These are phyloP conservation scores for Aleiodes sp. DNA, from an alignment of 1,140 invertebrate genomes.

Conservation along the genomic window DNA sequence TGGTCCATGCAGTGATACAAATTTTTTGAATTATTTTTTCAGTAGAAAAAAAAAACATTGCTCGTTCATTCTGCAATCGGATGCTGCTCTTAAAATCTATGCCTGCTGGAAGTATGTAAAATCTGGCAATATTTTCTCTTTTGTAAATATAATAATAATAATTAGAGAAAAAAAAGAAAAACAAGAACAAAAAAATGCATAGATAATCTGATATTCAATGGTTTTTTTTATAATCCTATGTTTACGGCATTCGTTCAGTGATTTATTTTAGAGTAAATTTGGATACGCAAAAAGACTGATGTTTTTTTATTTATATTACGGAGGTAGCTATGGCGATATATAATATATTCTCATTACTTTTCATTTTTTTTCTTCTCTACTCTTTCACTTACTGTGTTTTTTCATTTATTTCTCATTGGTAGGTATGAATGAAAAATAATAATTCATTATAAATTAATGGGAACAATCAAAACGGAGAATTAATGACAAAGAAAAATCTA, in stretches of 20 bases:
- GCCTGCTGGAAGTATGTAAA: conserved; percentile 32
- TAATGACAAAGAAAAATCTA: conserved; percentile 55
- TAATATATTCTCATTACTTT: conserved; percentile 46
- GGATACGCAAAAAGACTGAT: conserved; percentile 51
- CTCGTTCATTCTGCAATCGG: conserved; percentile 19
- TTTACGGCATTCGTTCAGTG: conserved; percentile 29
- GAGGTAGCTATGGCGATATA: conserved; percentile 62
- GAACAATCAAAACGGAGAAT: conserved; percentile 52
- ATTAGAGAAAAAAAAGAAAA: conserved; percentile 11
- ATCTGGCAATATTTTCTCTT: conserved; percentile 24
- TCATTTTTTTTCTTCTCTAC: conserved; percentile 10
- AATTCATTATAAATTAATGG: conserved; percentile 21
- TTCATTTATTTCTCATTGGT: conserved; percentile 13
- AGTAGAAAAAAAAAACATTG: not conserved
- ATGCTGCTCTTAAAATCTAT: conserved; percentile 29
- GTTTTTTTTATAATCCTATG: conserved; percentile 24
- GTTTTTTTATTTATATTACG: conserved; percentile 47
- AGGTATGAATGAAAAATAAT: conserved; percentile 15
- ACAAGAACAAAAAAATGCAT: conserved; percentile 34
- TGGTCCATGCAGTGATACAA: not conserved
- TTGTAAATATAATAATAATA: conserved; percentile 43
- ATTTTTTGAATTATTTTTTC: not conserved
- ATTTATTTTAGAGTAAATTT: conserved; percentile 25
- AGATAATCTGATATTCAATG: conserved; percentile 30
- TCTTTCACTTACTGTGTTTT: conserved; percentile 13